Evolutionary conservation across 1,140 invertebrate species (phyloP).

Genomic region (Bombus pyrosoma): DNA sequence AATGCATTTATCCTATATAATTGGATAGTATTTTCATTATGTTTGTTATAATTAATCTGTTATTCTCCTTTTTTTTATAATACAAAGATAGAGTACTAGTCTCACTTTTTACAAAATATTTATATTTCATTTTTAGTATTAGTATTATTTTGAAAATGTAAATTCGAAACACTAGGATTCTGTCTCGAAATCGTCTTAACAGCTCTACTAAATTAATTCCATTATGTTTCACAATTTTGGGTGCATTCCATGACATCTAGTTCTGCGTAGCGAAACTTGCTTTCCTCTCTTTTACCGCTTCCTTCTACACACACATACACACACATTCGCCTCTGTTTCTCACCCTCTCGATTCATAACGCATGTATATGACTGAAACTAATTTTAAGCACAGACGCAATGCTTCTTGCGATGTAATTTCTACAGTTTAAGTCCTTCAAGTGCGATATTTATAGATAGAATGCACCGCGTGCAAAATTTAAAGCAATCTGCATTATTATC

Average conservation of each 20-base stretch:
- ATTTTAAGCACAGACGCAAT: slow-evolving; percentile 15
- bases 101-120: not conserved
- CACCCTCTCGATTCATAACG: not conserved
- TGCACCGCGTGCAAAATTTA: slow-evolving; percentile 12
- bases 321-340: not conserved
- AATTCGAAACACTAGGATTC: slow-evolving; percentile 7
- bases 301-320: too few relatives aligned
- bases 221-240: slow-evolving; percentile 64
- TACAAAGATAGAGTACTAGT: not conserved
- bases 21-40: too few relatives aligned
- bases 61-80: not conserved
- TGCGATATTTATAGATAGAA: slow-evolving; percentile 12
- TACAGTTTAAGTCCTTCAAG: slow-evolving; percentile 21
- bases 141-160: not conserved
- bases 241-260: slow-evolving; percentile 48
- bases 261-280: slow-evolving; percentile 6
- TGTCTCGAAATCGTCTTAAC: slow-evolving; percentile 47
- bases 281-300: not conserved
- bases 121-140: not conserved
- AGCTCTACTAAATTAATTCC: slow-evolving; percentile 61
- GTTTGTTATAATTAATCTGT: too few relatives aligned
- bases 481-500: slow-evolving; percentile 22
- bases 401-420: slow-evolving; percentile 19
- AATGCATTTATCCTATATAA: not conserved
- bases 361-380: slow-evolving; percentile 25